Percentiles rank a stretch among this genome's conserved stretches.
phyloP scores from a whole-genome alignment of 2,113 vertebrate species.

The Solea senegalensis region DNA sequence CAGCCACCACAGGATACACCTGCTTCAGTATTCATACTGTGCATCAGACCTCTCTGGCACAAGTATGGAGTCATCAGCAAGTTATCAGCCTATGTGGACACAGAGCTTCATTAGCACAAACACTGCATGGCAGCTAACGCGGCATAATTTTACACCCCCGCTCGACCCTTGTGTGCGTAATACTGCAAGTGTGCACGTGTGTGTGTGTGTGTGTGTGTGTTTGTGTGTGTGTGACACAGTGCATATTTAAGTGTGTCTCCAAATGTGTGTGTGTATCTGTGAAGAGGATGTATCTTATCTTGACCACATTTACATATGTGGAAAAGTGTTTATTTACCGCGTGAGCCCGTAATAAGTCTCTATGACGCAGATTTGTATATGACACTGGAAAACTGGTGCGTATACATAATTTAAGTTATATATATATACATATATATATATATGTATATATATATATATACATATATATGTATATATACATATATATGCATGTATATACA shows the following conservation, averaged over 20 bases:
- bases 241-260: constrained; percentile 34
- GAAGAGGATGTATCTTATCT: constrained; percentile 35
- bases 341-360: background rate
- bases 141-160: constrained; percentile 77
- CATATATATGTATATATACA: too few relatives aligned
- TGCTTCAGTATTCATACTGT: constrained; percentile 60
- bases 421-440: too few relatives aligned
- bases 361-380: background rate
- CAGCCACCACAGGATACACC: constrained; percentile 46
- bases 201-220: constrained; percentile 14
- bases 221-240: constrained; percentile 22
- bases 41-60: constrained; percentile 62
- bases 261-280: constrained; percentile 33
- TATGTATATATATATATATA: too few relatives aligned
- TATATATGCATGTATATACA: too few relatives aligned
- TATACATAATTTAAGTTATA: too few relatives aligned
- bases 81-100: constrained; percentile 74
- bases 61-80: constrained; percentile 75
- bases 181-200: constrained; percentile 1
- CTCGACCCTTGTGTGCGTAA: constrained; percentile 29
- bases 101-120: constrained; percentile 77
- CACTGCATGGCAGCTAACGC: constrained; percentile 69
- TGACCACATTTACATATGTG: background rate
- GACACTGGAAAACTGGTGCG: background rate
- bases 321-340: constrained; percentile 1